Evolutionary conservation across 2,797 vertebrate genomes (phyloP).

Genomic region (Synanceia verrucosa): DNA sequence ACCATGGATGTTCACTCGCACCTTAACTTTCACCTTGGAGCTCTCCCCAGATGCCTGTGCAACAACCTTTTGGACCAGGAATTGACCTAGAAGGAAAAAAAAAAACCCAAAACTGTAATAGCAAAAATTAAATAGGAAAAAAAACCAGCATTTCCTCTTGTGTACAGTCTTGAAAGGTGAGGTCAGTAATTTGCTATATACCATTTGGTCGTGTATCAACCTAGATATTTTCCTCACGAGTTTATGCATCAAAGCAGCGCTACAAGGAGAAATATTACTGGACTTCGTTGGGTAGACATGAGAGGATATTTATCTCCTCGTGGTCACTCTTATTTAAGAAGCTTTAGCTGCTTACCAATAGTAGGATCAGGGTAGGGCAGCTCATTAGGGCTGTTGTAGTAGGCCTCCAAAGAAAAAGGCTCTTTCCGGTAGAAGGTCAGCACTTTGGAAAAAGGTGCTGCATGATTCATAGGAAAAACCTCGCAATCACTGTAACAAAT

Average conservation of each 20-base stretch:
- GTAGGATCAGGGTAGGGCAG: slow-evolving; percentile 94
- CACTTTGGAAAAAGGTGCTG: slow-evolving; percentile 97
- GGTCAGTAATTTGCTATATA: neutral
- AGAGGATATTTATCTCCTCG: neutral
- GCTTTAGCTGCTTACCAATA: slow-evolving; percentile 83
- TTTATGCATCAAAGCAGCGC: neutral
- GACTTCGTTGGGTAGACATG: neutral
- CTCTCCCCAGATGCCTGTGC: slow-evolving; percentile 95
- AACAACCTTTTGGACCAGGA: slow-evolving; percentile 94
- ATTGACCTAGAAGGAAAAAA: slow-evolving; percentile 85
- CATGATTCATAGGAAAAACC: slow-evolving; percentile 94
- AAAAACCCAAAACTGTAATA: neutral
- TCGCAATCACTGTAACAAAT: slow-evolving; percentile 90
- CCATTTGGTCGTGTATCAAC: neutral
- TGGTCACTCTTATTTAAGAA: neutral
- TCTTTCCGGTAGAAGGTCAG: slow-evolving; percentile 97
- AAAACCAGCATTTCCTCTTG: neutral
- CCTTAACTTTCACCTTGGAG: slow-evolving; percentile 98
- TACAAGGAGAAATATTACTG: neutral
- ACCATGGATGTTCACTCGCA: slow-evolving; percentile 95
- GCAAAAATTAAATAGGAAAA: neutral
- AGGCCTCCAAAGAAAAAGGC: slow-evolving; percentile 94
- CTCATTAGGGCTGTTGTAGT: slow-evolving; percentile 90
- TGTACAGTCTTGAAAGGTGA: neutral
- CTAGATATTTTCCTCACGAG: neutral